These are phyloP conservation scores for Phyllotreta striolata DNA, from an alignment of 2,888 invertebrate species.

Conservation along the genomic window DNA sequence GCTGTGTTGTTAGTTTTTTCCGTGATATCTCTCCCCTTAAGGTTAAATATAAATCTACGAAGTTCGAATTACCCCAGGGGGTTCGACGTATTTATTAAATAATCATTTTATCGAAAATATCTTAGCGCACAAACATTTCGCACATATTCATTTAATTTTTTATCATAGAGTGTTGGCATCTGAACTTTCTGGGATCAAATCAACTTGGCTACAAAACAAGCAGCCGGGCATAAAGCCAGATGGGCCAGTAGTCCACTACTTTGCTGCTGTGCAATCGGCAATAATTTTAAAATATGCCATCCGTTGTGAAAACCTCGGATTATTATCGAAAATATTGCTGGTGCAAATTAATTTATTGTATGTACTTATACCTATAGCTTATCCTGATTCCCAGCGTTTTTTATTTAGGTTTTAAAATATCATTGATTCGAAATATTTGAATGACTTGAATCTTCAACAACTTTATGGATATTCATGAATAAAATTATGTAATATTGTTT, in stretches of 20 bases:
- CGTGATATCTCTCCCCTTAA: too few species aligned
- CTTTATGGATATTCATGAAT: too few species aligned
- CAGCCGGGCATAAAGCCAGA: constrained; percentile 29
- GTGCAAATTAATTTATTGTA: too few species aligned
- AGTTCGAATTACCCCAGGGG: constrained; percentile 1
- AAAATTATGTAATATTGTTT: too few species aligned
- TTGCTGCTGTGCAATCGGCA: constrained; percentile 19
- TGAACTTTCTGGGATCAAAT: constrained; percentile 24
- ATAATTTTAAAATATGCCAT: constrained; percentile 17
- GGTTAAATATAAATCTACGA: neutral
- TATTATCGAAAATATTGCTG: constrained; percentile 1
- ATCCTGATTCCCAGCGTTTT: too few species aligned
- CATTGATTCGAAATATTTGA: too few species aligned
- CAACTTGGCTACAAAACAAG: constrained; percentile 32
- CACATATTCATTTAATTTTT: constrained; percentile 23
- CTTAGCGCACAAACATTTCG: constrained; percentile 13
- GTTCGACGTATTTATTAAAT: too few species aligned
- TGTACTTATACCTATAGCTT: too few species aligned
- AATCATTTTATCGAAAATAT: too few species aligned
- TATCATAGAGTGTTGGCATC: constrained; percentile 22
- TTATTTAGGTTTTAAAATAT: too few species aligned
- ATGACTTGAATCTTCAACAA: too few species aligned
- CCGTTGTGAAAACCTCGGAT: constrained; percentile 7
- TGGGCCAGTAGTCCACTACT: constrained; percentile 25
- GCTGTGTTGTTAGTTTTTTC: too few species aligned